Conservation (phyloP, 2,888 invertebrate genomes). For the Philhelius pedissequus region DNA sequence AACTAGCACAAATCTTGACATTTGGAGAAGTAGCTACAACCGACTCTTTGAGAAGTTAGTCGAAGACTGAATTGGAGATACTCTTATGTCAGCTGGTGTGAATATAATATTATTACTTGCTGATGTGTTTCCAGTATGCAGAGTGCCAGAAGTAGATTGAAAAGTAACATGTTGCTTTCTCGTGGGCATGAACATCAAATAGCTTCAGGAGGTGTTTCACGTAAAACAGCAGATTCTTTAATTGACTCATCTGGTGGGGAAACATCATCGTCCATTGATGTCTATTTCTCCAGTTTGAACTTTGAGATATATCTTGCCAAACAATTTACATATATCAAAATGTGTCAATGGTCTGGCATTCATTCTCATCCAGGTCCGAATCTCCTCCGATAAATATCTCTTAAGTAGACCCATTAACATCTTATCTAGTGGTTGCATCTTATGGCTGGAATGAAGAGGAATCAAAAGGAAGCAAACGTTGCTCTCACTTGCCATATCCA, state of each 20-base stretch:
- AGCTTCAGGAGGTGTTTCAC: not conserved
- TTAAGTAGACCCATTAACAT: not conserved
- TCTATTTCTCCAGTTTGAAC: not conserved
- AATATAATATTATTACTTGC: not conserved
- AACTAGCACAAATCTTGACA: too few relatives aligned
- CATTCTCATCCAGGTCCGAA: not conserved
- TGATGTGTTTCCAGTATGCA: not conserved
- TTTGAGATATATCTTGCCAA: not conserved
- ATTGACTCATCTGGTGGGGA: not conserved
- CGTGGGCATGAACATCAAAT: not conserved
- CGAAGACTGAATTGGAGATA: too few relatives aligned
- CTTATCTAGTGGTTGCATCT: not conserved
- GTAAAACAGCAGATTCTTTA: not conserved
- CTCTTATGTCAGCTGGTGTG: too few relatives aligned
- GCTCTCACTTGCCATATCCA: not conserved
- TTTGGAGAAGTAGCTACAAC: too few relatives aligned
- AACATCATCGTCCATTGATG: not conserved
- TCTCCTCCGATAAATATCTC: not conserved
- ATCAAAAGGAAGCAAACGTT: not conserved
- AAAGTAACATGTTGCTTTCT: not conserved
- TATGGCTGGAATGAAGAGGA: not conserved
- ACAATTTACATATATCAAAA: not conserved
- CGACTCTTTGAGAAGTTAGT: too few relatives aligned
- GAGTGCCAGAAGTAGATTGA: not conserved
- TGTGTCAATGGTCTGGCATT: not conserved